Evolutionary conservation across 2,113 vertebrate genomes (phyloP), one percentile per base, ranked within the genome.

Genomic region (Catharus minimus): DNA sequence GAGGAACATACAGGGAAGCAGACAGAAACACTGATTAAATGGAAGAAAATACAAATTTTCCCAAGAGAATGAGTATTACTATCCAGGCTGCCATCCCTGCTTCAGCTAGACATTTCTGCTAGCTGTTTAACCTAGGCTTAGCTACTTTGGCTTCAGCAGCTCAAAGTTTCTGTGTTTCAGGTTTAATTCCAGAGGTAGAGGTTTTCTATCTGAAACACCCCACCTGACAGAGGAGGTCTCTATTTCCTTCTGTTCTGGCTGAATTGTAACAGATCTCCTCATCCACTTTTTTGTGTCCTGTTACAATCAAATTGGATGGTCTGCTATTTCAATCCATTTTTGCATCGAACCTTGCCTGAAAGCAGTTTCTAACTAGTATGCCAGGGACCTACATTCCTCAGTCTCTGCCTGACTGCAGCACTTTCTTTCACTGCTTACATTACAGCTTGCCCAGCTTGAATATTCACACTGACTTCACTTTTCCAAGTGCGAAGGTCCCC

Each of bases 241-340:
- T n/a, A 86, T 81, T 72, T 39, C 39, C 30, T 91, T 64, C 50
- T 82, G 4, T 49, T 69, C 43, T 58, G 50, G 4, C 11, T 44
- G 55, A 38, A 11, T 64, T 78, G 39, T 22, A 72, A 61, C 19
- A 76, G 27, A 73, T 43, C 22, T 61, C 49, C 33, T 76, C 10
- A 33, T 65, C 43, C 3, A 5, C 27, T 73, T 82, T 82, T 87
- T 50, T 79, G n/a, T 49, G 33, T 79, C 39, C 38, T 47, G 58
- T 57, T 91, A 86, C 44, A 72, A 82, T 67, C 44, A 95, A 52
- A 68, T 19, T 17, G 44, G n/a, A 90, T 15, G 9, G 53, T 91
- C 78, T 96, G 92, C 87, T 95, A 79, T 81, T 96, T 92, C 88
- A 91, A 73, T 88, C 39, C 50, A 27, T 46, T 4, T 80, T 88